A percentile compares a stretch with the other conserved stretches of the same genome.
Conservation (phyloP, 2,113 vertebrate species). For the Heteronetta atricapilla region DNA sequence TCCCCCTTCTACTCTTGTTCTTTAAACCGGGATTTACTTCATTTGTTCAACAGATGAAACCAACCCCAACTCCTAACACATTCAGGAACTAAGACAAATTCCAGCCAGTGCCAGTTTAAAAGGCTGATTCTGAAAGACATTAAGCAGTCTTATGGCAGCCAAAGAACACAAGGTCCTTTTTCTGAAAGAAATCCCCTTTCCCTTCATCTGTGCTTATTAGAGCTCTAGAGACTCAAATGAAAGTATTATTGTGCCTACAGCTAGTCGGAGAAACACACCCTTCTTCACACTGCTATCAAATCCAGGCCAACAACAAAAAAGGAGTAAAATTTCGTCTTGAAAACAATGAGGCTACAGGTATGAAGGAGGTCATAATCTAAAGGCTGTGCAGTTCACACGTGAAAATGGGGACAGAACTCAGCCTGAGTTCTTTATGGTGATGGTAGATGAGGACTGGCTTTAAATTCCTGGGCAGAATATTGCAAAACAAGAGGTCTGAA, state of each 20-base stretch:
- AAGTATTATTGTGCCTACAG: constrained; percentile 37
- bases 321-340: constrained; percentile 32
- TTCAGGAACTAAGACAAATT: background rate
- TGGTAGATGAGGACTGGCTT: background rate
- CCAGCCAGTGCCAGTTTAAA: background rate
- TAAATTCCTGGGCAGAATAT: constrained; percentile 40
- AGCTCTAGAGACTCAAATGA: constrained; percentile 35
- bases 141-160: constrained; percentile 24
- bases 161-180: constrained; percentile 11
- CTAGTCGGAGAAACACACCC: constrained; percentile 42
- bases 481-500: background rate
- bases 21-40: background rate
- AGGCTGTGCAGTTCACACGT: constrained; percentile 34
- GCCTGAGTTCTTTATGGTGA: constrained; percentile 44
- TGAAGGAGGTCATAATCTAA: constrained; percentile 57
- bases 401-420: constrained; percentile 63
- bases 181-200: constrained; percentile 1
- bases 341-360: constrained; percentile 57
- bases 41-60: background rate
- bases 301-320: constrained; percentile 55
- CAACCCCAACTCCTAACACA: background rate
- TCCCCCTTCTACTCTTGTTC: background rate
- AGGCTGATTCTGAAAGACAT: constrained; percentile 24
- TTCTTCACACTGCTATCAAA: constrained; percentile 53
- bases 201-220: constrained; percentile 48